Evolutionary conservation across 2,113 vertebrate species (phyloP), one percentile per base, ranked within the genome.

Genomic region (Pao palembangensis): DNA sequence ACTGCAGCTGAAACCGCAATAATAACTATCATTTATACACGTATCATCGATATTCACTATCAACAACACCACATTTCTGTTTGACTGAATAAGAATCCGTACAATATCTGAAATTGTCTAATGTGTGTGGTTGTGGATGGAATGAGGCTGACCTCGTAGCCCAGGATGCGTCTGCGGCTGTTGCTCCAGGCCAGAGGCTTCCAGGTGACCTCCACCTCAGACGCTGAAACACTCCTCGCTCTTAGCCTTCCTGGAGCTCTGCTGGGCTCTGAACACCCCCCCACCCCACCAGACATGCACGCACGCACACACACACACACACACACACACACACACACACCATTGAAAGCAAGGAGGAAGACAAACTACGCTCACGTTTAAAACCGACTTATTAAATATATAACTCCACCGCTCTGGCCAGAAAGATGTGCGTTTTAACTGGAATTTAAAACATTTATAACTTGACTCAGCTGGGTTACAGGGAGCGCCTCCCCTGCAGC

Each of bases 141-240:
- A 68, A 64, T 76, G 8, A 85, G 92, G 92, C 91, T 25, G 87
- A 98, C 96, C 95, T 98, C 94, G 1, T 98, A 98, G 48, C 95
- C 95, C 76, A 96, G 92, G 50, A 98, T 92, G 50, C 93, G 92
- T 81, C 95, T 95, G 85, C 91, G 94, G 51, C 89, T 93, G 77
- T 92, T 94, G 71, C 73, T 93, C 72, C 93, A 93, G 69, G 87
- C 82, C 0, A 95, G 91, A 0, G 92, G 88, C 73, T 92, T 91
- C 96, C 96, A 98, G 69, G 92, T 93, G 54, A 96, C 93, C 86
- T 96, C 94, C 0, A 95, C 84, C 2, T 95, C 94, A 0, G 94
- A 93, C 0, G 95, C 94, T 25, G 95, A 98, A 42, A 98, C 79
- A 42, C 95, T 98, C 78, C 86, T 92, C 42, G 91, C 94, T 49